phyloP scores from a whole-genome alignment of 2,113 vertebrate species.

The Malurus alboscapulatus region DNA sequence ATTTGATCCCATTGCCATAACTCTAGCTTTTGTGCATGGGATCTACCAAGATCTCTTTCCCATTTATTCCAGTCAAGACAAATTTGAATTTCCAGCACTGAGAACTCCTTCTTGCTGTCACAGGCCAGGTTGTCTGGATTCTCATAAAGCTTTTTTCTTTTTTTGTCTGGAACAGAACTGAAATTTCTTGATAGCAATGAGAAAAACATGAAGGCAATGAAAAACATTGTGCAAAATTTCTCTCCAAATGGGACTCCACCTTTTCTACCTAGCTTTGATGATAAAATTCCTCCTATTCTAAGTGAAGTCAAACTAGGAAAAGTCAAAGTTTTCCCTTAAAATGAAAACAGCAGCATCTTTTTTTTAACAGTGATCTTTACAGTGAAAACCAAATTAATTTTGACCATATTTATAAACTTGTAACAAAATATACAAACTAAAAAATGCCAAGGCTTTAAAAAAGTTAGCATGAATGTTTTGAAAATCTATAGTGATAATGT shows the following conservation, averaged over 20 bases:
- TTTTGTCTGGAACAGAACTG: neutral
- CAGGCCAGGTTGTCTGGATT: slow-evolving; percentile 11
- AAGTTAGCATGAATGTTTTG: slow-evolving; percentile 27
- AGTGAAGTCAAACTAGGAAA: neutral
- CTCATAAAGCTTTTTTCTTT: neutral
- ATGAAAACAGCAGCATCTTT: neutral
- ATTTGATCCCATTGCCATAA: slow-evolving; percentile 10
- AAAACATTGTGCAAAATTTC: slow-evolving; percentile 17
- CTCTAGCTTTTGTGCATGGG: slow-evolving; percentile 13
- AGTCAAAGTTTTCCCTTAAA: neutral
- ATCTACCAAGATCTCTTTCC: slow-evolving; percentile 14
- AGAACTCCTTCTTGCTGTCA: neutral
- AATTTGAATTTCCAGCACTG: neutral
- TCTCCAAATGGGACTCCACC: neutral
- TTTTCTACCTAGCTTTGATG: neutral
- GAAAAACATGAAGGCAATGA: neutral
- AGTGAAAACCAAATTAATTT: neutral
- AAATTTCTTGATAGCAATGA: neutral
- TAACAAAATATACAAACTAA: slow-evolving; percentile 5
- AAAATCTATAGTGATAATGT: slow-evolving; percentile 29
- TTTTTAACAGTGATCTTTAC: neutral
- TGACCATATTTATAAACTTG: neutral
- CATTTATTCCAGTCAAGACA: neutral
- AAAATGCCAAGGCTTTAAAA: slow-evolving; percentile 2
- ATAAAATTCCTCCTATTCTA: neutral